Base-by-base conservation (phyloP, 2,113 vertebrate species). In the Calidris pugnax region DNA sequence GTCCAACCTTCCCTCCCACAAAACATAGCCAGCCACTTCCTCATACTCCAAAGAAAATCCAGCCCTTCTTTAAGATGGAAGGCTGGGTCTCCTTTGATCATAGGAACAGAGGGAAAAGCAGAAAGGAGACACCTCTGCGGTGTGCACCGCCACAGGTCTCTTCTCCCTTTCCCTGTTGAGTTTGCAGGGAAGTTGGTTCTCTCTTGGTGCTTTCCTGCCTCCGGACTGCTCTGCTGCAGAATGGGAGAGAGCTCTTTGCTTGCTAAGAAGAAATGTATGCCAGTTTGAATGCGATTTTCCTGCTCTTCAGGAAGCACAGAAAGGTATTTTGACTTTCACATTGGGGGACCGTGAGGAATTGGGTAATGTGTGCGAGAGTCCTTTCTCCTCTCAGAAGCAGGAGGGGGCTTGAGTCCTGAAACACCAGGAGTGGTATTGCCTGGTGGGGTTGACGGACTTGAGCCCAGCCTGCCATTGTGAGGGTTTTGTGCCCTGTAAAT, bases 301-400 rank as follows among this genome's bases (percentile, higher is more conserved):
- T 96, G 90, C 93, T 95, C 94, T 97, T 96, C 96, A 95, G 87
- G 94, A 97, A 96, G 74, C 87, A 94, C 92, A 96, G 63, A 95
- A 95, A 97, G 96, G 96, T 97, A 97, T 94, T 96, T 89, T 89
- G 77, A 79, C 77, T 95, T 97, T 85, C 81, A 76, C 53, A 28
- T 21, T 75, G 81, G 51, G 89, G 73, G 30, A 63, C 23, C 1
- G 3, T 51, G 81, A 93, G 41, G 74, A 87, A 82, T 85, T 48
- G 37, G 74, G 62, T 76, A 64, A 43, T 0, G 3, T 69, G 64
- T 89, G 87, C 2, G 9, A 82, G 62, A 48, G 30, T 92, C 37
- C 39, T 90, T 88, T 41, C 43, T 77, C 5, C 1, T 63, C 60
- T 93, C 47, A 59, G 76, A 94, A 89, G 53, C 60, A 82, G 47